Base-by-base conservation (phyloP, 2,888 invertebrate species). In the Drosophila parthenogenetica region DNA sequence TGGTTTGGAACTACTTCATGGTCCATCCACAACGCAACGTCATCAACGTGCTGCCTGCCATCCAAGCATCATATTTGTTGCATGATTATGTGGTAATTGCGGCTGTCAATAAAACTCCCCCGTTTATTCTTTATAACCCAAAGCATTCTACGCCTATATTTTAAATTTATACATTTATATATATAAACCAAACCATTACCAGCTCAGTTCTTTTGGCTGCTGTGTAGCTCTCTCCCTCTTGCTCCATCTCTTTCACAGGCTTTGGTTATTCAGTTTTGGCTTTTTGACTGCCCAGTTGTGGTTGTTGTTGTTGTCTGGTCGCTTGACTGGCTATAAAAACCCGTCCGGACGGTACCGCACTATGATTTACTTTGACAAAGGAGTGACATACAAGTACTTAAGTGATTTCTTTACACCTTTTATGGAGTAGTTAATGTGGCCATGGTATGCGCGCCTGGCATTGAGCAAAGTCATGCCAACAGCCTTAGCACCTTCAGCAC, bases 91-190 rank as follows among this genome's bases (percentile, higher is more conserved):
- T 86, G 86, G 86, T 90, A 90, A 90, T 90, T 90, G 90, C 89
- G 91, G 90, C 90, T 90, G 90, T 90, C 90, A 90, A 90, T 90
- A 90, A 90, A 90, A 90, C 90, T 90, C 90, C 91, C 91, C 89
- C 91, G 87, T 89, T 84, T 81, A 83, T 85, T 89, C 81, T 89
- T 89, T 79, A 87, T 76, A 84, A 84, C 73, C 84, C 73, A 82
- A 81, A 84, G 83, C 86, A 87, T 87, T 87, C 86, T 79, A 87
- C 85, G 87, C 85, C 85, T 81, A 81, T 80, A 77, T 76, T 73
- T 76, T 76, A 81, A 75, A 59, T 37, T 59, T 73, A 45, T 67
- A 55, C 11, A 39, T 16, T 51, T 42, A 54, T 45, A 25, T 50
- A 43, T 32, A 66, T 42, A 39, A 29, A 32, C 39, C 22, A 35